A percentile compares a stretch with the other conserved stretches of the same genome.
phyloP scores from a whole-genome alignment of 92 coral and sea anemone genomes.

The Porites lobata region DNA sequence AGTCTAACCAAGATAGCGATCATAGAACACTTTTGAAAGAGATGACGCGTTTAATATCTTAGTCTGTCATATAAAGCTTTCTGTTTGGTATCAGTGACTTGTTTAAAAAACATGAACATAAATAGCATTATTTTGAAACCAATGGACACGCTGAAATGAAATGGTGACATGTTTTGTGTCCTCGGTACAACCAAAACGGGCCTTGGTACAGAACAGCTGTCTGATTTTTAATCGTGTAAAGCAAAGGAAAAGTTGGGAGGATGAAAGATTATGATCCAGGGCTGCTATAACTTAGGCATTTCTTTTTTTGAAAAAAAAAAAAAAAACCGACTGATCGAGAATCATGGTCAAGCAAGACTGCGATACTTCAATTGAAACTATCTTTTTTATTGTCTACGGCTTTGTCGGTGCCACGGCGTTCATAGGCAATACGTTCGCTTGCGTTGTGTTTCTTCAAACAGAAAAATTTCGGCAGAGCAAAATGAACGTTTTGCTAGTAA shows the following conservation, averaged over 20 bases:
- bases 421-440: conserved; percentile 60
- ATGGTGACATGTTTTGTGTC: not conserved
- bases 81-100: not conserved
- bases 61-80: not conserved
- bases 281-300: not conserved
- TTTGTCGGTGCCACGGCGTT: conserved; percentile 48
- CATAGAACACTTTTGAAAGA: not conserved
- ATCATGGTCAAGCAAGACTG: conserved; percentile 16
- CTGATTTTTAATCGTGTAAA: not conserved
- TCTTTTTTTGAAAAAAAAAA: not conserved
- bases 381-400: conserved; percentile 49
- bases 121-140: not conserved
- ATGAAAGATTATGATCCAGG: not conserved
- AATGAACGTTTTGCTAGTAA: conserved; percentile 65
- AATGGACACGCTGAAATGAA: no score
- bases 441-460: conserved; percentile 56
- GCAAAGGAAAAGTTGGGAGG: not conserved
- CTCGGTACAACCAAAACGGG: not conserved
- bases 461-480: conserved; percentile 46
- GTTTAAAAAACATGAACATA: not conserved
- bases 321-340: no score
- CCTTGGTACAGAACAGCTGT: not conserved
- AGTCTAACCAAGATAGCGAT: no score
- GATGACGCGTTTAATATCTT: not conserved
- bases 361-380: not conserved